Base-by-base conservation (phyloP, 2,888 invertebrate species). In the Platynereis dumerilii region DNA sequence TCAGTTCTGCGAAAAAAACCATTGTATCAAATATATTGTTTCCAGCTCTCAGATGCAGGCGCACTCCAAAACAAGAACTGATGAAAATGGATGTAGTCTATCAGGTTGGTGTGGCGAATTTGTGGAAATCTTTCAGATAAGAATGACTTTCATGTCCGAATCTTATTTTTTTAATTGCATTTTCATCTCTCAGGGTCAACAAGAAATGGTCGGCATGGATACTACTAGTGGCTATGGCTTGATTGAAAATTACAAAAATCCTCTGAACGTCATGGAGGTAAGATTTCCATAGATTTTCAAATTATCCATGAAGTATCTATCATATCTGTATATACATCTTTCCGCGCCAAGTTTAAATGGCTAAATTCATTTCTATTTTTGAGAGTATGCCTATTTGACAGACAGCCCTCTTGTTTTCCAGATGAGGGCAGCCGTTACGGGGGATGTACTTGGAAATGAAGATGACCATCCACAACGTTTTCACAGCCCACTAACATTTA, bases 51-150 rank as follows among this genome's bases (percentile, higher is more conserved):
- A 79, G 80, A 1, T 80, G 80, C 69, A 71, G 70, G 54, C 70
- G 80, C 69, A 81, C 81, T n/a, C 64, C 75, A n/a, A 79, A 78
- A 60, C 66, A 76, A 60, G 77, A 78, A 29, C 67, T 81, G 17
- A 74, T 80, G 57, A 72, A 69, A 59, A 77, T 81, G 78, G 76
- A 78, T 61, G 78, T 81, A 56, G 77, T 81, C 2, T 73, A 76
- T 70, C 80, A 79, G 76, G 80, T 81, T 60, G 59, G 66, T 62
- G 34, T 58, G n/a, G n/a, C 17, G 15, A 22, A 2, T 45, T 17
- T 20, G 24, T 27, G 26, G 26, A 10, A 42, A 12, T 42, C n/a
- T n/a, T n/a, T n/a, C n/a, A n/a, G n/a, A 42, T 42, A 42, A 17
- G 15, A 12, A 52, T 10, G n/a, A 52, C 22, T 15, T 52, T 52